Conservation (phyloP, 2,113 vertebrate genomes). For the Lepidothrix coronata region DNA sequence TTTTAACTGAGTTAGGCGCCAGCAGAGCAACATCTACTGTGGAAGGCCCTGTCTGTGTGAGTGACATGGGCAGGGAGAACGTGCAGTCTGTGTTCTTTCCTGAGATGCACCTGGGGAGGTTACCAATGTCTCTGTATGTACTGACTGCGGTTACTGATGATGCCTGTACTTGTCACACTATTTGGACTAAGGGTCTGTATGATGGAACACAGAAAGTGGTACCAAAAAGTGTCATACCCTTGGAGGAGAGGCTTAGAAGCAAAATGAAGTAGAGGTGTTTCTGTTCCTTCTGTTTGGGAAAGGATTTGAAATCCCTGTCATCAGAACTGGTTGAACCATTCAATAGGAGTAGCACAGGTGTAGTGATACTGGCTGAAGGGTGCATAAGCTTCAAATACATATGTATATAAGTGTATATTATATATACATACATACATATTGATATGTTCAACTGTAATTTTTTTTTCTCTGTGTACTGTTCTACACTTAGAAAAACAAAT, state of each 20-base stretch:
- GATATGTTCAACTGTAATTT: neutral
- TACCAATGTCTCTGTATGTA: fast-evolving
- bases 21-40: neutral
- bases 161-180: neutral
- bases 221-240: neutral
- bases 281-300: neutral
- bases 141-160: neutral
- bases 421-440: neutral
- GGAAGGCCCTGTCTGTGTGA: neutral
- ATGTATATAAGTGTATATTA: neutral
- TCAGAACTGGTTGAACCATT: neutral
- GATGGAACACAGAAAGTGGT: neutral
- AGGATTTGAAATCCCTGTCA: neutral
- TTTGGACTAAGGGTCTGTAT: neutral
- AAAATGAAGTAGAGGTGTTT: neutral
- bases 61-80: neutral
- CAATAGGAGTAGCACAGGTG: neutral
- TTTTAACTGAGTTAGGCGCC: neutral
- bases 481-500: neutral
- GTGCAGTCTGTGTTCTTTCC: neutral
- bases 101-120: neutral
- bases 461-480: neutral
- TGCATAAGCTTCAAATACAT: neutral
- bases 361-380: neutral
- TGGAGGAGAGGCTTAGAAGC: neutral